Percentiles rank a stretch among this genome's conserved stretches.
phyloP scores from a whole-genome alignment of 2,888 invertebrate species.

The Conistra vaccinii region DNA sequence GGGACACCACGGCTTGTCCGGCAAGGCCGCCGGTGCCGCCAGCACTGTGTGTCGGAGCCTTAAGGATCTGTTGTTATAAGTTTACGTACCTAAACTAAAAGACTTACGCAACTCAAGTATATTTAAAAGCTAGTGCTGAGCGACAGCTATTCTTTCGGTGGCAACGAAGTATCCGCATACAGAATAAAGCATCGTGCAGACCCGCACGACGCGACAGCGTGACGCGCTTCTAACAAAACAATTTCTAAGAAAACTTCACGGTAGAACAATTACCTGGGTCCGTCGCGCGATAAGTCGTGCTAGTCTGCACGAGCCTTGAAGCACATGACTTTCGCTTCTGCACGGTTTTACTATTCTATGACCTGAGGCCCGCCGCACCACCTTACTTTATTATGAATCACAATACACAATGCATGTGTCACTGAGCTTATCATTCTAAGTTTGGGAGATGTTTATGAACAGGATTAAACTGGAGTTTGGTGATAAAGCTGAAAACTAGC shows the following conservation, averaged over 20 bases:
- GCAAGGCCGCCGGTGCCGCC: too few species aligned
- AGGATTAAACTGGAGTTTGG: constrained; percentile 37
- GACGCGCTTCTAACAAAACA: too few species aligned
- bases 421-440: constrained; percentile 61
- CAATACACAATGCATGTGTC: constrained; percentile 68
- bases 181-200: not conserved
- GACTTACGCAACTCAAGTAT: not conserved
- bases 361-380: constrained; percentile 48
- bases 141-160: not conserved
- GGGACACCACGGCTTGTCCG: too few species aligned
- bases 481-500: constrained; percentile 38
- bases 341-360: constrained; percentile 22
- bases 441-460: constrained; percentile 49
- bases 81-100: not conserved
- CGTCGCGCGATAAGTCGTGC: too few species aligned
- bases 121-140: not conserved
- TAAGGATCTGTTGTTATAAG: too few species aligned
- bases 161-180: not conserved
- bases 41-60: too few species aligned
- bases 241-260: too few species aligned
- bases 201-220: too few species aligned
- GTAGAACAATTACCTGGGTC: too few species aligned
- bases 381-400: constrained; percentile 70
- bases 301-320: too few species aligned
- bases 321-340: constrained; percentile 3